Evolutionary conservation across 2,113 vertebrate species (phyloP).

Genomic region (Pelvicachromis taeniatus): DNA sequence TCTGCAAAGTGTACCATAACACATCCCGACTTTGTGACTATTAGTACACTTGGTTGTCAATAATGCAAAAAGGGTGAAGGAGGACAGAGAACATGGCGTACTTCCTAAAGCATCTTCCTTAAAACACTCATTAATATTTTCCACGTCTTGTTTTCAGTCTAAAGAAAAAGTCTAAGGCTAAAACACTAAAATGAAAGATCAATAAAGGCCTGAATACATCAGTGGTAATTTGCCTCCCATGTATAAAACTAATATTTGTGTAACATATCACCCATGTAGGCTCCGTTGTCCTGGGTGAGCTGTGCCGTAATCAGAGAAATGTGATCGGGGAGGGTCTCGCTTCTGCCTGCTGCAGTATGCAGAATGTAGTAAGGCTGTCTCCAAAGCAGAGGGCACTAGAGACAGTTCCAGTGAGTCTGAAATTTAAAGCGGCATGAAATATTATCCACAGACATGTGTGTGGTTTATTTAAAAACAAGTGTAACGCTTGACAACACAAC

Average conservation of each 20-base stretch:
- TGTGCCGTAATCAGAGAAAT: neutral
- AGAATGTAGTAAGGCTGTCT: neutral
- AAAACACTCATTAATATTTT: neutral
- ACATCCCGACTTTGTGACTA: neutral
- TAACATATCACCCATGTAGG: neutral
- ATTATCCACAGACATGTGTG: neutral
- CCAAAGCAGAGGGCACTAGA: conserved; percentile 15
- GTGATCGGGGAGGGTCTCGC: neutral
- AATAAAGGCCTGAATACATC: neutral
- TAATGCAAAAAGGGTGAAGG: conserved; percentile 1
- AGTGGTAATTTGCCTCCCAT: neutral
- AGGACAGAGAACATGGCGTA: neutral
- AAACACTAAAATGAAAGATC: neutral
- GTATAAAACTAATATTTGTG: neutral
- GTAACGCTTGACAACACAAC: neutral
- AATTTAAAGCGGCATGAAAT: neutral
- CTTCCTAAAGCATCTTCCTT: neutral
- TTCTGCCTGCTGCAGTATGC: conserved; percentile 5
- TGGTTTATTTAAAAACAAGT: neutral
- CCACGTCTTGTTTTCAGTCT: neutral
- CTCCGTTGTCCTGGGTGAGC: neutral
- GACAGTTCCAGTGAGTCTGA: neutral
- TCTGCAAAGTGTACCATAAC: neutral
- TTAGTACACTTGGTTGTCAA: neutral
- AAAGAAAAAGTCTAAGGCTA: neutral